phyloP scores from a whole-genome alignment of 37 sponge, comb jelly and placozoan species.

The Theonella swinhoei region DNA sequence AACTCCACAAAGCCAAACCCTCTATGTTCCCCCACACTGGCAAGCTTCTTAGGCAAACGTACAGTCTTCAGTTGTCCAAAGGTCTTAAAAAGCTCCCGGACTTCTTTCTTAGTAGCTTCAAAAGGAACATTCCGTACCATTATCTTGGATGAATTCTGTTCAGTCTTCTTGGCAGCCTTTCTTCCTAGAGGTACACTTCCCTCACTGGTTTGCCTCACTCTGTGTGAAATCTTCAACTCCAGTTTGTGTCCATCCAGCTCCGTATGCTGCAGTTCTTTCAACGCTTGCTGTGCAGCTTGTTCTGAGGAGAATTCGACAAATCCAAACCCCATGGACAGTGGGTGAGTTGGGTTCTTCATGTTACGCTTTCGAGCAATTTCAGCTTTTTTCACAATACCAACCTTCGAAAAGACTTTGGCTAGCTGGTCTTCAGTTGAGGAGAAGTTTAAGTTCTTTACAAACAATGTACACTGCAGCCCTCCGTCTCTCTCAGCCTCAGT shows the following conservation, averaged over 20 bases:
- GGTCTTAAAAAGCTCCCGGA: constrained; percentile 78
- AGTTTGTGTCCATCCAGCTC: constrained; percentile 85
- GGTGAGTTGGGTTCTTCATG: constrained; percentile 55
- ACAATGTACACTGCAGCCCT: constrained; percentile 64
- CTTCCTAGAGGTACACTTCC: not conserved
- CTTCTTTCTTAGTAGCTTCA: constrained; percentile 88
- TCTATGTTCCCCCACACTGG: constrained; percentile 78
- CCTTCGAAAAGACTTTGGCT: constrained; percentile 51
- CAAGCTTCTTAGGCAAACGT: constrained; percentile 89
- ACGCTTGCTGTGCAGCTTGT: constrained; percentile 75
- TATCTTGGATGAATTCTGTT: constrained; percentile 70
- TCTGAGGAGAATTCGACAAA: constrained; percentile 82
- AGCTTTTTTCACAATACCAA: constrained; percentile 25
- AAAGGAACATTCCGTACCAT: constrained; percentile 94
- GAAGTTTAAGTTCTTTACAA: constrained; percentile 97
- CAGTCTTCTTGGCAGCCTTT: constrained; percentile 22
- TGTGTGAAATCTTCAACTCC: constrained; percentile 82
- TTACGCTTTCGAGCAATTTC: constrained; percentile 69
- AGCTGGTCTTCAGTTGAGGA: constrained; percentile 75
- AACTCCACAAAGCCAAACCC: constrained; percentile 98
- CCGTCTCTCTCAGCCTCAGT: not conserved
- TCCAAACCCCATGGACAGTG: constrained; percentile 95
- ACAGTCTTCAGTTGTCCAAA: constrained; percentile 92
- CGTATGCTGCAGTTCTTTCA: constrained; percentile 78
- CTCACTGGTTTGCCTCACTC: not conserved